phyloP scores from a whole-genome alignment of 64 coral and sea anemone species.

The Dendronephthya gigantea region DNA sequence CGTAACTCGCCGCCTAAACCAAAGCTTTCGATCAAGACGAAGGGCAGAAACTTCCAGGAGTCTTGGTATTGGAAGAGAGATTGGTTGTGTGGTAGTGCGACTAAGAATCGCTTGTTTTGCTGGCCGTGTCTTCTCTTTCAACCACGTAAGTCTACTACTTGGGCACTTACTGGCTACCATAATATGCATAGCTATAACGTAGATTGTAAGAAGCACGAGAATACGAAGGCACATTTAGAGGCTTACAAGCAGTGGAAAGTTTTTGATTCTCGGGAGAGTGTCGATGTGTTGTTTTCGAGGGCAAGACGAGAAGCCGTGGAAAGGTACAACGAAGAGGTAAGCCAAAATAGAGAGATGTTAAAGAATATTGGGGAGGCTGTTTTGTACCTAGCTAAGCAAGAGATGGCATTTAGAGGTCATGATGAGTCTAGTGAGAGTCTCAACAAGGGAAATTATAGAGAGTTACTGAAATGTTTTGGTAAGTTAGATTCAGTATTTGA shows the following conservation, averaged over 20 bases:
- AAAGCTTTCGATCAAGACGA: conserved; percentile 17
- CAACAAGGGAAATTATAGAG: conserved; percentile 19
- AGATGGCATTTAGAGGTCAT: conserved; percentile 12
- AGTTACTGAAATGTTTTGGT: neutral
- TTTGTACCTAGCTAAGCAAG: conserved; percentile 17
- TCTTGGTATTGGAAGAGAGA: conserved; percentile 19
- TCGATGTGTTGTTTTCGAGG: neutral
- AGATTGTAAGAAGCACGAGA: neutral
- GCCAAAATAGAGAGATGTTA: neutral
- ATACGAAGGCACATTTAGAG: neutral
- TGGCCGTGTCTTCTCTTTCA: neutral
- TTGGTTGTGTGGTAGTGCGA: conserved; percentile 1
- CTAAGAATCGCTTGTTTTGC: neutral
- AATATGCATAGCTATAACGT: neutral
- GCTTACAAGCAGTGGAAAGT: neutral
- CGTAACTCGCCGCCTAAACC: neutral
- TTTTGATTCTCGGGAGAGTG: neutral
- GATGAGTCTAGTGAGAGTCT: neutral
- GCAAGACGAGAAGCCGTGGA: neutral
- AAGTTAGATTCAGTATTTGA: conserved; percentile 24
- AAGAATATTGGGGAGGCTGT: conserved; percentile 20
- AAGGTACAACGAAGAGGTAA: neutral
- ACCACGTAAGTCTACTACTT: too few relatives aligned
- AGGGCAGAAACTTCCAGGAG: conserved; percentile 5
- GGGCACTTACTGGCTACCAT: neutral